These are phyloP conservation scores for Shinisaurus crocodilurus DNA, from an alignment of 2,113 vertebrate genomes.

Conservation along the genomic window DNA sequence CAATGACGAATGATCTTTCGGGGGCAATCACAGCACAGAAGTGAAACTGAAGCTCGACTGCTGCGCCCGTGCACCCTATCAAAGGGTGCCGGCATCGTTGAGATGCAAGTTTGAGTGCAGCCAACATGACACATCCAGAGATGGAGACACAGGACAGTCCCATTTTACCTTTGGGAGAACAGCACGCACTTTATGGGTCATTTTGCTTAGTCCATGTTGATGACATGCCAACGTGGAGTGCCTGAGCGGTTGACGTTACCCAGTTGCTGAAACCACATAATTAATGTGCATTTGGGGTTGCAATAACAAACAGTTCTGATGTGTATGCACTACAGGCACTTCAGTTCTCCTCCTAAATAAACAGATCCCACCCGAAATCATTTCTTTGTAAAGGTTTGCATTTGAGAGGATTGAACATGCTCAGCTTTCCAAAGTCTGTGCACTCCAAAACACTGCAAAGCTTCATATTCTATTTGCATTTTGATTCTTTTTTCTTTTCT, in stretches of 20 bases:
- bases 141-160: constrained; percentile 55
- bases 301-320: constrained; percentile 74
- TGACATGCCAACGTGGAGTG: constrained; percentile 54
- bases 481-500: too few species aligned
- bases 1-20: constrained; percentile 74
- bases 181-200: constrained; percentile 55
- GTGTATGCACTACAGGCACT: constrained; percentile 49
- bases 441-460: neutral
- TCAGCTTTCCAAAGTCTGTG: too few species aligned
- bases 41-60: constrained; percentile 71
- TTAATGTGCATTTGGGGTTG: constrained; percentile 68
- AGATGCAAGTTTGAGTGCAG: constrained; percentile 53
- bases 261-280: constrained; percentile 70
- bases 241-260: constrained; percentile 59
- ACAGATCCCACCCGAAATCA: constrained; percentile 50
- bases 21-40: constrained; percentile 71
- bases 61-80: constrained; percentile 58
- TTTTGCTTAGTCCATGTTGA: constrained; percentile 43
- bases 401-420: neutral
- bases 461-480: too few species aligned
- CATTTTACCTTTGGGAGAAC: too few species aligned
- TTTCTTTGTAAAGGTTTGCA: constrained; percentile 37
- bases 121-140: constrained; percentile 48
- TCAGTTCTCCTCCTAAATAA: constrained; percentile 30
- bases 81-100: constrained; percentile 38